A percentile compares a stretch with the other conserved stretches of the same genome.
Conservation (phyloP, 2,113 vertebrate genomes). For the human (Homo sapiens) region DNA sequence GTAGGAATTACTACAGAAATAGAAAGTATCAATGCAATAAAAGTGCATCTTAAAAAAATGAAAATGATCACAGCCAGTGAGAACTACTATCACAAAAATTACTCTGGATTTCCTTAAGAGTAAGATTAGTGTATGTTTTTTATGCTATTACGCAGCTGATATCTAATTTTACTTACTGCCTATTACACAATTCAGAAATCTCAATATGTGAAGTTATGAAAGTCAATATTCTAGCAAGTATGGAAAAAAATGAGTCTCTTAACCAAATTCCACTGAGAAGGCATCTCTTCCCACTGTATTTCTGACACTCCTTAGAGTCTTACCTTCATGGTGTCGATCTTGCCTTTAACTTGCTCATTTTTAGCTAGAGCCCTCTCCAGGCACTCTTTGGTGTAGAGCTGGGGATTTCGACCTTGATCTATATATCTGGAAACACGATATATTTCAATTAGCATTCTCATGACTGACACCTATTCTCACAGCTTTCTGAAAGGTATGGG, state of each 20-base stretch:
- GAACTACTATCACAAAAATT: accelerated
- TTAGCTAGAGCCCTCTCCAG: conserved; percentile 96
- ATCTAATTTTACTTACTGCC: background rate
- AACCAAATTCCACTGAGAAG: background rate
- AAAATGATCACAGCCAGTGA: background rate
- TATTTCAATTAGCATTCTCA: background rate
- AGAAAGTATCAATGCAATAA: accelerated
- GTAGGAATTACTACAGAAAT: background rate
- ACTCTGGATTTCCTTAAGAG: too few species aligned
- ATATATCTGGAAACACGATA: conserved; percentile 90
- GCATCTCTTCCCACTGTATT: background rate
- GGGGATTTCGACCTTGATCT: conserved; percentile 98
- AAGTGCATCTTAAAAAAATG: accelerated
- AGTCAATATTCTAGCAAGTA: accelerated
- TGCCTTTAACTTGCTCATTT: conserved; percentile 99
- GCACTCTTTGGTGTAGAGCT: conserved; percentile 98
- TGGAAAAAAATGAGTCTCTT: accelerated
- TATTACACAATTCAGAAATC: background rate
- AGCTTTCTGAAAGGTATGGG: background rate
- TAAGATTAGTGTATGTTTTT: accelerated
- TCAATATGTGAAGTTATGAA: accelerated
- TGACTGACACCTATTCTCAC: background rate
- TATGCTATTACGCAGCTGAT: accelerated
- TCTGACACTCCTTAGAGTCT: accelerated
- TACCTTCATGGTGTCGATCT: conserved; percentile 99